Percentiles rank a stretch among this genome's conserved stretches.
Evolutionary conservation across 2,113 vertebrate genomes (phyloP).

Genomic region (Anolis carolinensis): DNA sequence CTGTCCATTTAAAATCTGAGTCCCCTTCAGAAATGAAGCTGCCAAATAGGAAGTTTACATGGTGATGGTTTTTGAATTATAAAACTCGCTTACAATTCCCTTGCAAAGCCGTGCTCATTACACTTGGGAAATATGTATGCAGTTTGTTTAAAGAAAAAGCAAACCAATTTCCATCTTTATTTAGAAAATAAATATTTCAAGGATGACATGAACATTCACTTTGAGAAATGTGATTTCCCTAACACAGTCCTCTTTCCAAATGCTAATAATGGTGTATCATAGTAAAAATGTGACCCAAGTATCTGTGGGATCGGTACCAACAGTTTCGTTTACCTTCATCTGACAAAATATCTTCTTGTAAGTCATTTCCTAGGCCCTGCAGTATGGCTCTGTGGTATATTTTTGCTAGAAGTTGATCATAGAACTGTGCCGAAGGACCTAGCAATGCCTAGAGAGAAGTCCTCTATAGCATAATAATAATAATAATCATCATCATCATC

Average conservation of each 20-base stretch:
- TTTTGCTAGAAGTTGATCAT: too few species aligned
- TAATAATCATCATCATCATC: too few species aligned
- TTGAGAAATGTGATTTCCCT: slow-evolving; percentile 9
- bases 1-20: slow-evolving; percentile 19
- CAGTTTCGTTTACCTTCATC: too few species aligned
- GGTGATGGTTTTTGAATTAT: slow-evolving; percentile 34
- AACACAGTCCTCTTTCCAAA: slow-evolving; percentile 30
- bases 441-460: too few species aligned
- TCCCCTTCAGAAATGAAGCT: slow-evolving; percentile 19
- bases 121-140: not conserved
- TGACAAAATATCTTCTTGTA: too few species aligned
- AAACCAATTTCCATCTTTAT: slow-evolving; percentile 48
- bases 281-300: not conserved
- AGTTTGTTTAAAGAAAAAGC: slow-evolving; percentile 42
- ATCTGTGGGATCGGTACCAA: too few species aligned
- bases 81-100: slow-evolving; percentile 45
- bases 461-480: too few species aligned
- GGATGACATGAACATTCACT: not conserved
- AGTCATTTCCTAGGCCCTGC: too few species aligned
- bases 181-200: not conserved
- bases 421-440: too few species aligned
- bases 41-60: slow-evolving; percentile 35
- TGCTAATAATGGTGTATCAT: slow-evolving; percentile 22
- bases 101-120: slow-evolving; percentile 40
- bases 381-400: too few species aligned